A percentile compares a stretch with the other conserved stretches of the same genome.
These are phyloP conservation scores for Uria lomvia DNA, from an alignment of 2,113 vertebrate species.

Conservation along the genomic window DNA sequence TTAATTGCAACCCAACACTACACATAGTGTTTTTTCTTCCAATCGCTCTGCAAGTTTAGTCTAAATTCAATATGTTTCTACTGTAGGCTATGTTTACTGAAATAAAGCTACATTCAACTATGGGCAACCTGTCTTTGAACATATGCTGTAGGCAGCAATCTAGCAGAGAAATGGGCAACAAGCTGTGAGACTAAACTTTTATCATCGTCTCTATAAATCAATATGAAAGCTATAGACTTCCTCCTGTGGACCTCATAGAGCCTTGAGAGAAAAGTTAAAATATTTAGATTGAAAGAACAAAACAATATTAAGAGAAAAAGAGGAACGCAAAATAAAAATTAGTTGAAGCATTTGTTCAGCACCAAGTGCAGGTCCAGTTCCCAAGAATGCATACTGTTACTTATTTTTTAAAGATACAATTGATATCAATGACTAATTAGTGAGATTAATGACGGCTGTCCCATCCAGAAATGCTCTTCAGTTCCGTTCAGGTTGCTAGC, in stretches of 20 bases:
- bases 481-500: background rate
- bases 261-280: constrained; percentile 71
- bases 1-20: constrained; percentile 11
- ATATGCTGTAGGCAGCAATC: constrained; percentile 76
- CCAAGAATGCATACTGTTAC: background rate
- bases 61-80: constrained; percentile 71
- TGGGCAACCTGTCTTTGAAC: constrained; percentile 77
- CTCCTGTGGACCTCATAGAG: constrained; percentile 73
- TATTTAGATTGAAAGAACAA: constrained; percentile 66
- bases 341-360: constrained; percentile 13
- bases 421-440: background rate
- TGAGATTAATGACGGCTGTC: background rate
- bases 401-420: background rate
- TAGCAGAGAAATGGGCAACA: constrained; percentile 71
- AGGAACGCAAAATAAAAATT: constrained; percentile 10
- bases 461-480: background rate
- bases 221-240: constrained; percentile 77
- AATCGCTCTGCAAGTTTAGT: constrained; percentile 45
- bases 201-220: constrained; percentile 81
- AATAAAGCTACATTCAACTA: constrained; percentile 72
- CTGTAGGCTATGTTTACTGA: constrained; percentile 71
- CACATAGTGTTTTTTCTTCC: background rate
- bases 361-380: background rate
- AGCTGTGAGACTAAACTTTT: constrained; percentile 82
- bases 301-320: constrained; percentile 7